Percentiles rank a stretch among this genome's conserved stretches.
Conservation (phyloP, 2,888 invertebrate genomes). For the Opisthograptis luteolata region DNA sequence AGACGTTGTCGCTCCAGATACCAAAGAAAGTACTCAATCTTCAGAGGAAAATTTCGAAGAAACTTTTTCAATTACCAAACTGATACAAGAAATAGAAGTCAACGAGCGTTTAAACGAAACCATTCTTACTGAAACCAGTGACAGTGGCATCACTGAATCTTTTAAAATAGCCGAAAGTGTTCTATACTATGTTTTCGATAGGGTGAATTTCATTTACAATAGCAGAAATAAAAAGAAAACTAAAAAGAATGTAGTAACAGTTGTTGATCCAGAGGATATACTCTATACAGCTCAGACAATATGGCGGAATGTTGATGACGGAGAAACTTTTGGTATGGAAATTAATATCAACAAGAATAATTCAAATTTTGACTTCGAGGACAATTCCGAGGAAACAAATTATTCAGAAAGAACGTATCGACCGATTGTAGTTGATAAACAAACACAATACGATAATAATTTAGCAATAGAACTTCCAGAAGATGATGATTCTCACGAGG, state of each 20-base stretch:
- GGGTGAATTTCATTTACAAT: constrained; percentile 51
- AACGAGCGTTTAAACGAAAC: constrained; percentile 55
- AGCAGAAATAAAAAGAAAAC: constrained; percentile 46
- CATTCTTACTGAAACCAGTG: constrained; percentile 56
- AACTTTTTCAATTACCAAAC: constrained; percentile 65
- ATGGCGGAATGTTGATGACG: constrained; percentile 42
- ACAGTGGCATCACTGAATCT: constrained; percentile 46
- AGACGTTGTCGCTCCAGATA: constrained; percentile 5
- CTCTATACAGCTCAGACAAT: constrained; percentile 59
- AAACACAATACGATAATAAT: too few species aligned
- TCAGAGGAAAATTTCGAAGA: constrained; percentile 17
- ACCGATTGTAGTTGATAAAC: too few species aligned
- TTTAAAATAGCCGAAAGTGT: constrained; percentile 66
- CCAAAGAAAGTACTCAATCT: constrained; percentile 6
- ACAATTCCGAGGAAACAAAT: not conserved
- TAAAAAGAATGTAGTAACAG: constrained; percentile 61
- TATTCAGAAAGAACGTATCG: not conserved
- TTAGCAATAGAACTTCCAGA: too few species aligned
- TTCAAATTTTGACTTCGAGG: not conserved
- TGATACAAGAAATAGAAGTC: constrained; percentile 62
- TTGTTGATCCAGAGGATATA: constrained; percentile 72
- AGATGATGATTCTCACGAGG: not conserved
- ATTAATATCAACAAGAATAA: not conserved
- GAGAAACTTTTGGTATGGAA: constrained; percentile 7
- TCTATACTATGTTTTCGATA: constrained; percentile 66